Evolutionary conservation across 2,113 vertebrate genomes (phyloP), one percentile per base, ranked within the genome.

Genomic region (Salvelinus alpinus): DNA sequence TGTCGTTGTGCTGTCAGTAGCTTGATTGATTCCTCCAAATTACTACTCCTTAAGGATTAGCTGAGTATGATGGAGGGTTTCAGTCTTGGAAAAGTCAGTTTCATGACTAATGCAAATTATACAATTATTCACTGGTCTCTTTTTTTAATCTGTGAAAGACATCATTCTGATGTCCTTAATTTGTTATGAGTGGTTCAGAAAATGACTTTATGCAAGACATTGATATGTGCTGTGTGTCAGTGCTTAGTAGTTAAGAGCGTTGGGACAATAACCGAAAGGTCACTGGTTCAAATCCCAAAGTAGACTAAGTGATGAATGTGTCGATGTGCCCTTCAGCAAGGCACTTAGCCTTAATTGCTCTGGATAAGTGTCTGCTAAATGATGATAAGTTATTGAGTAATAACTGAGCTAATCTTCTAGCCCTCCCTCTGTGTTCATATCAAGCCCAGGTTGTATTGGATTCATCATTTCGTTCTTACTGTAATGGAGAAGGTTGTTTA

Each of bases 11-110:
- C 77, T 69, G 29, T 84, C 84, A 81, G 78, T 20, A 51, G 80
- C 4, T 75, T 71, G 82, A 83, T 89, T 82, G 82, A 87, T 86
- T 27, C 79, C 79, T 78, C 3, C 64, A 62, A 84, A 85, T 88
- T 77, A 83, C 79, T 31, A 78, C 31, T 78, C 83, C 72, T 79
- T 51, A 82, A 83, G 84, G 80, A 73, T 2, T 27, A 27, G 67
- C 79, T 51, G 70, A 75, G 81, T 65, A 75, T 78, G 70, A 9
- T 18, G 82, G 80, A 71, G 8, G 62, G 47, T 71, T 83, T 77
- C 78, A 47, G 34, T 64, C 75, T 66, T 34, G 20, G 71, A 78
- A 74, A 64, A 74, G 73, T 54, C 64, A 18, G 5, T 31, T 16
- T 31, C 66, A 8, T 68, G 29, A 34, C 31, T 18, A 34, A 68